Base-by-base conservation (phyloP, 2,797 vertebrate genomes). In the Nothura maculosa region DNA sequence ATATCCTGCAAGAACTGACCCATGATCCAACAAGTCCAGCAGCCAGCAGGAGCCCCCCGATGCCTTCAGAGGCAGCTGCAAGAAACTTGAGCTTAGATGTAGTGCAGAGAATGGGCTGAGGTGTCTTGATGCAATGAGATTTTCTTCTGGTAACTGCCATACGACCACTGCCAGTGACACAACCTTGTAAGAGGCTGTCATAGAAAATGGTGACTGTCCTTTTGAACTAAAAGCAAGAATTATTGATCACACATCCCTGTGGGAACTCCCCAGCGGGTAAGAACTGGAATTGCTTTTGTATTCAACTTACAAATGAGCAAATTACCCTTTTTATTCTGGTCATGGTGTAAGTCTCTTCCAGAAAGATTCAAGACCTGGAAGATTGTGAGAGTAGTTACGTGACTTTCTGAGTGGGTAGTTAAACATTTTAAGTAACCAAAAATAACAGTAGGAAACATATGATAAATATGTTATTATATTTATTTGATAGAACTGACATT, bases 351-450 rank as follows among this genome's bases (percentile, higher is more conserved):
- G 81, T 69, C 75, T 55, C 95, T 95, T 94, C 94, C 95, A 94
- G 93, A 94, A 93, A 89, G 92, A 92, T 87, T 72, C 27, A 42
- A 68, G 81, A 73, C 42, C 55, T 95, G 76, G 63, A 83, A 78
- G 73, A 94, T 90, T 93, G 57, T 14, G 62, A 63, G 91, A 93
- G 62, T 81, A 52, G 63, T 95, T 89, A 94, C 67, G 12, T 92
- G 90, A 34, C 62, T 92, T 78, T 92, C 89, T 94, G 95, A 92
- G 95, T 96, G 90, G 90, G 94, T 89, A 90, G 93, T 63, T 92
- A 87, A 96, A 93, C 85, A 83, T 87, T 96, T 95, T 83, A 94
- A 94, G 89, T 83, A 94, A 92, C 92, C 92, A 95, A 96, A 95
- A 96, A 96, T 94, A 94, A 93, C 95, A 93, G 90, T 91, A 94